Evolutionary conservation across 2,113 vertebrate genomes (phyloP).

Genomic region (Microcebus murinus): DNA sequence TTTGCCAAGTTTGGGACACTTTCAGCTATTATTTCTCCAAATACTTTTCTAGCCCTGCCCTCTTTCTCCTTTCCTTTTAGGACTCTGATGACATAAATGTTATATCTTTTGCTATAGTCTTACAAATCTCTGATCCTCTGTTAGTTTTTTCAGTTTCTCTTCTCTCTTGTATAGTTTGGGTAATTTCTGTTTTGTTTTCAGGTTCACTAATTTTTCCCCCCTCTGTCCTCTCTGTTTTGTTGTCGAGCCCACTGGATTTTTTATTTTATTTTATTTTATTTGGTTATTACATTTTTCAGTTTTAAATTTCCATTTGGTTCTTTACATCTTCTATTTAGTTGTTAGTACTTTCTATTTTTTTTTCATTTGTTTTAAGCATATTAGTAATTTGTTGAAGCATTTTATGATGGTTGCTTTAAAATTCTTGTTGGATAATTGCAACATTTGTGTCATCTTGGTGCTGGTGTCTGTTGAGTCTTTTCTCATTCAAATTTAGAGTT

Average conservation of each 20-base stretch:
- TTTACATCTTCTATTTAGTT: neutral
- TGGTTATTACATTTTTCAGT: constrained; percentile 5
- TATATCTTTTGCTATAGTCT: neutral
- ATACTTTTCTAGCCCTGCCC: neutral
- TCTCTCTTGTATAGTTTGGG: neutral
- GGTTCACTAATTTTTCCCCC: neutral
- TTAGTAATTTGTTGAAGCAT: neutral
- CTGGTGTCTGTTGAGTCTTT: neutral
- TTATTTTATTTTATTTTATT: neutral
- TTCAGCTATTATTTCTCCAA: neutral
- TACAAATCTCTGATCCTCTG: neutral
- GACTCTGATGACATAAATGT: neutral
- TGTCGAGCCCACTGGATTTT: neutral
- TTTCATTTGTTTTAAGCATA: neutral
- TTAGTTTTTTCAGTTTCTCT: neutral
- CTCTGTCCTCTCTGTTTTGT: neutral
- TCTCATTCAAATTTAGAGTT: neutral
- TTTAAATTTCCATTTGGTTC: neutral
- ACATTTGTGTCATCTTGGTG: neutral
- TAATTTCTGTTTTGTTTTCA: neutral
- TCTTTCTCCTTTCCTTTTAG: neutral
- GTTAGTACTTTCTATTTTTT: neutral
- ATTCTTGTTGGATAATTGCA: neutral
- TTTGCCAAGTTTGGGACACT: neutral
- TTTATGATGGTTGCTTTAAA: neutral